Percentiles rank a stretch among this genome's conserved stretches.
Conservation (phyloP, 2,113 vertebrate genomes). For the Tor tambroides region DNA sequence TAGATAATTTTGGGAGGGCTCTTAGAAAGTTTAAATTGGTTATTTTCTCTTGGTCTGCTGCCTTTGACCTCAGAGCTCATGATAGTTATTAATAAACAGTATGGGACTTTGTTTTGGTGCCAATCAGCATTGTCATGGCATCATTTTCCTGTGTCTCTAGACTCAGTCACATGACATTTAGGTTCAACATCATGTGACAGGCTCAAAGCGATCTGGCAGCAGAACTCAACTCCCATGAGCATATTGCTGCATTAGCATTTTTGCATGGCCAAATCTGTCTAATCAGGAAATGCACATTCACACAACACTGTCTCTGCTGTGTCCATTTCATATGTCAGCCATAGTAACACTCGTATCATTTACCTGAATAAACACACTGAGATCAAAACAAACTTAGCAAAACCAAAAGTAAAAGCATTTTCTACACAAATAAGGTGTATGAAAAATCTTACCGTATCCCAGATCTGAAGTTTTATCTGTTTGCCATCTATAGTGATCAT, state of each 20-base stretch:
- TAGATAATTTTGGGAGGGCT: background rate
- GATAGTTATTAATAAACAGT: background rate
- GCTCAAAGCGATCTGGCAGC: background rate
- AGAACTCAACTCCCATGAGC: background rate
- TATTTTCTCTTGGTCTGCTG: too few relatives aligned
- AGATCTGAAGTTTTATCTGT: constrained; percentile 99
- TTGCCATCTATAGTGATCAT: constrained; percentile 99
- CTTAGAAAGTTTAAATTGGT: background rate
- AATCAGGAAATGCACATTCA: background rate
- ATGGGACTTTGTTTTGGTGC: background rate
- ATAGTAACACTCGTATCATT: background rate
- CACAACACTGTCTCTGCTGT: background rate
- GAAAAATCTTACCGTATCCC: constrained; percentile 90
- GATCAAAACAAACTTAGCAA: background rate
- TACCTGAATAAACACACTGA: background rate
- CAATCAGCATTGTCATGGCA: background rate
- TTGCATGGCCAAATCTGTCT: background rate
- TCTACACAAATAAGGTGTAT: too few relatives aligned
- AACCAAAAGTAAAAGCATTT: background rate
- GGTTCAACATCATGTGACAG: background rate
- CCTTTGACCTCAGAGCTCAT: background rate
- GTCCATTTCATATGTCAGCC: background rate
- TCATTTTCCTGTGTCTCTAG: background rate
- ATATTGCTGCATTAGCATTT: constrained; percentile 6
- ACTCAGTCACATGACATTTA: background rate